Evolutionary conservation across 2,888 invertebrate genomes (phyloP).

Genomic region (Ptilodon capucinus): DNA sequence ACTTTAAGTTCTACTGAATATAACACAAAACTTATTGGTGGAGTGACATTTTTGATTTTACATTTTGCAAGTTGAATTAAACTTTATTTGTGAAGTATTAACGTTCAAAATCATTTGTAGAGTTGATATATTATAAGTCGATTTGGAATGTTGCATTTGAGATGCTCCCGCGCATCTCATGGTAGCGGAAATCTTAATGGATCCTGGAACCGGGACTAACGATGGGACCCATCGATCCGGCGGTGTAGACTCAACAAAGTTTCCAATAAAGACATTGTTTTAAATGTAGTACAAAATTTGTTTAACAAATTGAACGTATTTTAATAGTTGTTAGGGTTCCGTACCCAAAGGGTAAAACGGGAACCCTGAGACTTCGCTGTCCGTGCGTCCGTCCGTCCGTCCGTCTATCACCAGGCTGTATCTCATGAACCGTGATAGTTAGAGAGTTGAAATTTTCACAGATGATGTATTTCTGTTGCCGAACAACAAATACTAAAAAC

Average conservation of each 20-base stretch:
- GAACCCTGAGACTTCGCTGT: too few species aligned
- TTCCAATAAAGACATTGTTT: conserved; percentile 17
- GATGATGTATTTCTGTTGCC: too few species aligned
- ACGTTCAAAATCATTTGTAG: conserved; percentile 29
- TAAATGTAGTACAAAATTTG: not conserved
- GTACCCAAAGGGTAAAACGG: too few species aligned
- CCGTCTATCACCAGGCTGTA: too few species aligned
- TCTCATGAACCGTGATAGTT: too few species aligned
- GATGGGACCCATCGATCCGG: conserved; percentile 76
- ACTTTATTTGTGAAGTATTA: conserved; percentile 7
- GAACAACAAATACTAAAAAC: too few species aligned
- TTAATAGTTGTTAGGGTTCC: too few species aligned
- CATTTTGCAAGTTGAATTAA: not conserved
- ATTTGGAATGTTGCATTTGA: conserved; percentile 34
- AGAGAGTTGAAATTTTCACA: too few species aligned
- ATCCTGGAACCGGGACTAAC: conserved; percentile 78
- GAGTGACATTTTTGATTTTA: not conserved
- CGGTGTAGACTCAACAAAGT: conserved; percentile 46
- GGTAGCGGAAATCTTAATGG: conserved; percentile 80
- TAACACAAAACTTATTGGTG: not conserved
- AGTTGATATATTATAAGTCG: conserved; percentile 19
- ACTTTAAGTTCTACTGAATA: conserved; percentile 1
- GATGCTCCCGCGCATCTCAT: conserved; percentile 71
- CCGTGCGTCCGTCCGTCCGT: too few species aligned
- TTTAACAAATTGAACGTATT: too few species aligned